Conservation (phyloP, 2,888 invertebrate species). For the Polymixis lichenea region DNA sequence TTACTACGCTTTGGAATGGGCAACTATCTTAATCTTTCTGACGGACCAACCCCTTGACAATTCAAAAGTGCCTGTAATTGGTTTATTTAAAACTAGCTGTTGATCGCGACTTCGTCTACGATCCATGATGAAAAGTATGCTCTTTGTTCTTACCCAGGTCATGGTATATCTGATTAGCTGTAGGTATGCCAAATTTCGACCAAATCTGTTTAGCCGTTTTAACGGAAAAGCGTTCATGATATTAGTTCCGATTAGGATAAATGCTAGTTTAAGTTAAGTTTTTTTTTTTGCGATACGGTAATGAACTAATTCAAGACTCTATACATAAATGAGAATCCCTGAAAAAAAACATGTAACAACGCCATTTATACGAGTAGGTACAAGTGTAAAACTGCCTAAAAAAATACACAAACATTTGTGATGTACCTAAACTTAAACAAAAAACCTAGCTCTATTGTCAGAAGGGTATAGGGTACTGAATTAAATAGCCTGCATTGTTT, state of each 20-base stretch:
- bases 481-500: conserved; percentile 10
- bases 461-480: conserved; percentile 19
- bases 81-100: no score
- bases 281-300: not conserved
- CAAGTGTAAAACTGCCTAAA: not conserved
- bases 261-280: not conserved
- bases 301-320: not conserved
- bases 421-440: not conserved
- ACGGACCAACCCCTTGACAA: no score
- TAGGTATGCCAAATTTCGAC: not conserved
- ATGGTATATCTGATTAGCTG: not conserved
- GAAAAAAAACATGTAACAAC: not conserved
- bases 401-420: not conserved
- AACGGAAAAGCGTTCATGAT: not conserved
- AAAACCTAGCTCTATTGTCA: not conserved
- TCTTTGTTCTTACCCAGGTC: not conserved
- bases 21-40: no score
- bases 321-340: no score
- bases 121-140: not conserved
- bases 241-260: no score
- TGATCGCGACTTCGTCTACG: no score
- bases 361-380: no score
- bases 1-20: no score
- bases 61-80: no score
- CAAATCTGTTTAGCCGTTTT: not conserved